phyloP scores from a whole-genome alignment of 2,113 vertebrate genomes.

The Phyllostomus discolor region DNA sequence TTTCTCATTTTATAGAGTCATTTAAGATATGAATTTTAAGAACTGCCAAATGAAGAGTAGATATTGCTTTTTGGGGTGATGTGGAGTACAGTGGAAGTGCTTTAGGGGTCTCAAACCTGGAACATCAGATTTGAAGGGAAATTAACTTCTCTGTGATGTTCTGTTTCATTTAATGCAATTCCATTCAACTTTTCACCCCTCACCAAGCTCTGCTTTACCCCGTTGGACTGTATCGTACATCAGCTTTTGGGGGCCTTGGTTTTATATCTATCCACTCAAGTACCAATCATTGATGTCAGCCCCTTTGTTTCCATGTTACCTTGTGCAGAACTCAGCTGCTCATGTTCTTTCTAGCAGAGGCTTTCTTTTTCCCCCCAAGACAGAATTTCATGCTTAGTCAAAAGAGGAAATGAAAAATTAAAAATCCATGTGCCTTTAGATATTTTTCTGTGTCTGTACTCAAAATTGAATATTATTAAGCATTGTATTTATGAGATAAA shows the following conservation, averaged over 20 bases:
- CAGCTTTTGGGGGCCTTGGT: neutral
- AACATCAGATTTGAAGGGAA: conserved; percentile 49
- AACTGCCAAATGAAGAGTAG: conserved; percentile 24
- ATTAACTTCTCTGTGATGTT: conserved; percentile 52
- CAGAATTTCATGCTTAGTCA: conserved; percentile 58
- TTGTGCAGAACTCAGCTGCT: neutral
- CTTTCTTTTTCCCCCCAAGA: neutral
- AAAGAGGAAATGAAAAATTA: conserved; percentile 52
- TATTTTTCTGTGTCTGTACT: conserved; percentile 49
- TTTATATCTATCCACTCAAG: neutral
- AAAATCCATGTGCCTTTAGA: conserved; percentile 44
- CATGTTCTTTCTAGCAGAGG: neutral
- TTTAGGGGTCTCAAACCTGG: conserved; percentile 36
- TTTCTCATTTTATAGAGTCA: neutral
- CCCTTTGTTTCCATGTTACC: neutral
- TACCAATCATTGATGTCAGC: neutral
- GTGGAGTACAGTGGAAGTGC: neutral
- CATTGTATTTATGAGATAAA: conserved; percentile 53
- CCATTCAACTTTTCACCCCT: conserved; percentile 40
- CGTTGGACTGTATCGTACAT: neutral
- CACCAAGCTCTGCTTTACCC: neutral
- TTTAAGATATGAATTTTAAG: conserved; percentile 36
- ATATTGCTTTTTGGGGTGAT: conserved; percentile 18
- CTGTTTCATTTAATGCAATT: conserved; percentile 49
- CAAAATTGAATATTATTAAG: conserved; percentile 40